phyloP scores from a whole-genome alignment of 2,888 invertebrate species.

The Antheraea yamamai region DNA sequence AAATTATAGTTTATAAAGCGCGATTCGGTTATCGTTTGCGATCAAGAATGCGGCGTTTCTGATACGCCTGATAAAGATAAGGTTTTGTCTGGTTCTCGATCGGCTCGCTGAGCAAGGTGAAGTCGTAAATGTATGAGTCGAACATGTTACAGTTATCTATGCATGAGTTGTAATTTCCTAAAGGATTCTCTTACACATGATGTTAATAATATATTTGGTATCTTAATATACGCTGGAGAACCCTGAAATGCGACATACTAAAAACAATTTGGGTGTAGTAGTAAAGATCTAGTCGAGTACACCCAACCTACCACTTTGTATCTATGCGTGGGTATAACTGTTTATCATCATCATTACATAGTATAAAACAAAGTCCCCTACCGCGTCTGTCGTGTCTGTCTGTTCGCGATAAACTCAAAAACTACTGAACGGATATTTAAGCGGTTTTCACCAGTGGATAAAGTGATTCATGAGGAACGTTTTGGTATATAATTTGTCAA shows the following conservation, averaged over 20 bases:
- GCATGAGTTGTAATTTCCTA: constrained; percentile 4
- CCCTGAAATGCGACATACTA: no score
- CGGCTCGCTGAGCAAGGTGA: constrained; percentile 65
- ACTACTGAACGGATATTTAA: no score
- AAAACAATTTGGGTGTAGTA: not conserved
- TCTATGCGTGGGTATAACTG: no score
- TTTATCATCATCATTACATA: no score
- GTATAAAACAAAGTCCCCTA: no score
- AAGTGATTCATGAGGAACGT: no score
- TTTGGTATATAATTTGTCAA: no score
- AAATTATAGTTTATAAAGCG: constrained; percentile 47
- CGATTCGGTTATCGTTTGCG: constrained; percentile 42
- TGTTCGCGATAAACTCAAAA: no score
- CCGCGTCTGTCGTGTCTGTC: no score
- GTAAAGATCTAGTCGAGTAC: no score
- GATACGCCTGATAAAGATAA: constrained; percentile 64
- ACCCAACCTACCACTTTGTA: no score
- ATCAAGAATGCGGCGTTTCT: constrained; percentile 64
- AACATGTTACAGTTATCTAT: not conserved
- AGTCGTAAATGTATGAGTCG: constrained; percentile 39
- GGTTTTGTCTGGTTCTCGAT: constrained; percentile 31
- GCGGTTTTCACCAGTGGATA: no score
- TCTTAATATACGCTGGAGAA: not conserved
- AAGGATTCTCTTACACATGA: not conserved
- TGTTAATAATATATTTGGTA: not conserved